Conservation (phyloP, 2,797 vertebrate genomes). For the Vespertilio murinus region DNA sequence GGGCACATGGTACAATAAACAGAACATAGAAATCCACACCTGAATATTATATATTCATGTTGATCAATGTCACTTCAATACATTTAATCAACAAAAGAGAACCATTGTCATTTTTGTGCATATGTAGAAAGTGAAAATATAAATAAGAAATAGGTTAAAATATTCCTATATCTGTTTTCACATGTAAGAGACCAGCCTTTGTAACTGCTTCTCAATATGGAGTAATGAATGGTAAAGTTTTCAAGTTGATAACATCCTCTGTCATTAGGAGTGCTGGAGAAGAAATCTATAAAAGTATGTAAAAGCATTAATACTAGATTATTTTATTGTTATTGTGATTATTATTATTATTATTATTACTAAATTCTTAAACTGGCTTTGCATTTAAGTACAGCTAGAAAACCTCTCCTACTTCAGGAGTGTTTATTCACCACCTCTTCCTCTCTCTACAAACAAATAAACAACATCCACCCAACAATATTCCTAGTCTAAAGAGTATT, state of each 20-base stretch:
- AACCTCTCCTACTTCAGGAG: neutral
- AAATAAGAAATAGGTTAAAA: neutral
- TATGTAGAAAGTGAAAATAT: neutral
- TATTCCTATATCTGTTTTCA: neutral
- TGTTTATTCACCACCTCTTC: neutral
- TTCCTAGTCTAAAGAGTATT: neutral
- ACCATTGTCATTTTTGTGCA: neutral
- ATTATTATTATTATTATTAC: too few relatives aligned
- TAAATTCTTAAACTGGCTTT: neutral
- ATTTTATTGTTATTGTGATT: too few relatives aligned
- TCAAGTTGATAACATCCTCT: neutral
- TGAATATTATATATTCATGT: too few relatives aligned
- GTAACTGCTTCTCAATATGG: neutral
- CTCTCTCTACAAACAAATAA: neutral
- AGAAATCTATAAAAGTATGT: neutral
- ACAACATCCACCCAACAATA: neutral
- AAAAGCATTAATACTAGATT: neutral
- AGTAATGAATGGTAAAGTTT: neutral
- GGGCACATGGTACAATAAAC: too few relatives aligned
- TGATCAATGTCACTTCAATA: too few relatives aligned
- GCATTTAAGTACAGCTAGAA: neutral
- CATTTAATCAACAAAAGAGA: too few relatives aligned
- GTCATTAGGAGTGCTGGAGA: neutral
- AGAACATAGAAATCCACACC: too few relatives aligned
- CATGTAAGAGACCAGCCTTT: neutral